Base-by-base conservation (phyloP, 2,113 vertebrate species). In the Tragelaphus scriptus region DNA sequence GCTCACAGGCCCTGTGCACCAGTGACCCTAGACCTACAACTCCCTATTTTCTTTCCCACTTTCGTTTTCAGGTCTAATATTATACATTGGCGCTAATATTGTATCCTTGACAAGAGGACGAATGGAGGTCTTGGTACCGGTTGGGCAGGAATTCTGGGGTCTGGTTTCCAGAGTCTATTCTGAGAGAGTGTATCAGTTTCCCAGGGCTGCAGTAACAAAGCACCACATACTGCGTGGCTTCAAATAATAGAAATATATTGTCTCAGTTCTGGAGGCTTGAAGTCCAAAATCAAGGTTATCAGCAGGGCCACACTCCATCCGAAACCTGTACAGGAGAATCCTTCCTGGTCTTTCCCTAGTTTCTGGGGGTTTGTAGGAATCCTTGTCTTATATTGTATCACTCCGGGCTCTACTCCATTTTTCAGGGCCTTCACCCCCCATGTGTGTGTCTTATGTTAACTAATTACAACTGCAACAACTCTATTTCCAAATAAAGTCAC, bases 381-480 rank as follows among this genome's bases (percentile, higher is more conserved):
- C 58, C 16, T 2, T 15, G 77, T 47, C 23, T 21, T 40, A 11
- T 19, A 16, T 32, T 2, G 25, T 17, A 15, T 49, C 7, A 28
- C 77, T n/a, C 25, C 2, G 2, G 32, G 19, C 90, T 91, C 88
- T n/a, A 21, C 21, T 80, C 47, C 30, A 13, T 63, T 40, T 91
- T 25, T 7, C 47, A 26, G 2, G 58, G 58, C 16, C 0, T 51
- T 51, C n/a, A 56, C 49, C 25, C 12, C 1, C 14, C 13, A 0
- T 4, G 7, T 11, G 17, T 32, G 7, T 23, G n/a, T 68, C n/a
- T 92, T 59, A 30, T 23, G n/a, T 30, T 40, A 84, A 55, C 80
- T 44, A 11, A 68, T 68, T 40, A 84, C 61, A 32, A 11, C n/a
- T 68, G 14, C 59, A 32, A 55, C 14, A 8, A 71, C 63, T 15